Conservation (phyloP, 2,113 vertebrate species). For the Eurypyga helias region DNA sequence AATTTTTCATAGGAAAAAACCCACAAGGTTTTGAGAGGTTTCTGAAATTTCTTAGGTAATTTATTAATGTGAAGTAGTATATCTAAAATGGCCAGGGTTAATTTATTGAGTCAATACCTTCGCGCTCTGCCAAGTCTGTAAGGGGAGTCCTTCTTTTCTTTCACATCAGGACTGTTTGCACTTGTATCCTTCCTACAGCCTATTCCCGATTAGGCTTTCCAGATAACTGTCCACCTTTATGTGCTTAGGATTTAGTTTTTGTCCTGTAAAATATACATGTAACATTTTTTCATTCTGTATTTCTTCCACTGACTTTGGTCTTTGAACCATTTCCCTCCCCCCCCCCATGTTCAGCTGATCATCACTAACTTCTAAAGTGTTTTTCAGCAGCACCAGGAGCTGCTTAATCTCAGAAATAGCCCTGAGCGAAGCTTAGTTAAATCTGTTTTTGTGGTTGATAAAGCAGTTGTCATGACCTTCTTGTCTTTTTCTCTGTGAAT, state of each 20-base stretch:
- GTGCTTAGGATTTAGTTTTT: not conserved
- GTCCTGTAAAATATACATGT: not conserved
- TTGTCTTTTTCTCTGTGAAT: constrained; percentile 11
- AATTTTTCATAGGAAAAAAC: not conserved
- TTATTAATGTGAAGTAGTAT: not conserved
- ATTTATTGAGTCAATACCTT: not conserved
- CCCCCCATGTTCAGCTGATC: not conserved
- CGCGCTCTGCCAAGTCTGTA: not conserved
- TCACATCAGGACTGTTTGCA: not conserved
- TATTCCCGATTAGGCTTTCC: not conserved
- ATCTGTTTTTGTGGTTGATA: constrained; percentile 8
- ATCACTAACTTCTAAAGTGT: not conserved
- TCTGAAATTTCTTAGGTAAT: not conserved
- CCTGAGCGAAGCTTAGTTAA: constrained; percentile 19
- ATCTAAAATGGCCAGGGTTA: not conserved
- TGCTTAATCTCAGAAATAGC: constrained; percentile 24
- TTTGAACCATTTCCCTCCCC: not conserved
- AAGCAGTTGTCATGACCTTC: constrained; percentile 23
- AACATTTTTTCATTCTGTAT: not conserved
- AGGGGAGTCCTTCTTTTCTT: not conserved
- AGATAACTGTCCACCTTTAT: not conserved
- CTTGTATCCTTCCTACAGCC: not conserved
- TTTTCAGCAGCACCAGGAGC: not conserved
- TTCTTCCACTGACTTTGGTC: not conserved
- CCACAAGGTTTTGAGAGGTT: not conserved